Evolutionary conservation across 2,888 invertebrate genomes (phyloP).

Genomic region (Diaperis boleti): DNA sequence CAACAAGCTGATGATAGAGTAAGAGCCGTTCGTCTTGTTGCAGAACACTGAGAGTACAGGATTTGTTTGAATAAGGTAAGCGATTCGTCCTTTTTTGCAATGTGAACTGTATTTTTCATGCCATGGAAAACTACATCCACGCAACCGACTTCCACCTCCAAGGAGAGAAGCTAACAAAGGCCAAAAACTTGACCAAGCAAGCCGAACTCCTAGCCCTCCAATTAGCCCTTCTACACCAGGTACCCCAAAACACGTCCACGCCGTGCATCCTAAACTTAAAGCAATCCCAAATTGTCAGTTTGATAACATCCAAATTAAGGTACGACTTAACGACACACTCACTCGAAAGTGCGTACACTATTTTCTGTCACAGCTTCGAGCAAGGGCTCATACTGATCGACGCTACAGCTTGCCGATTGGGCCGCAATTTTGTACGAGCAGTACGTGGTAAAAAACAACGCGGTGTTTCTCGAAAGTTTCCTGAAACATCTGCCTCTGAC

Average conservation of each 20-base stretch:
- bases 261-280: constrained; percentile 60
- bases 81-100: too few species aligned
- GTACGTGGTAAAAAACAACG: constrained; percentile 68
- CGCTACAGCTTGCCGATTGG: constrained; percentile 77
- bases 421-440: constrained; percentile 70
- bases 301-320: constrained; percentile 59
- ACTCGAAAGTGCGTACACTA: too few species aligned
- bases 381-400: constrained; percentile 71
- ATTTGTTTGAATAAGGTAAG: constrained; percentile 61
- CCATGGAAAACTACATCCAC: constrained; percentile 69
- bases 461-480: constrained; percentile 69
- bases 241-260: constrained; percentile 52
- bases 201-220: constrained; percentile 72
- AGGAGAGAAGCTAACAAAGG: constrained; percentile 64
- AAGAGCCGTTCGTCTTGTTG: constrained; percentile 58
- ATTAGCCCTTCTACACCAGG: constrained; percentile 63
- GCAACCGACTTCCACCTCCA: constrained; percentile 71
- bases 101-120: constrained; percentile 51
- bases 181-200: constrained; percentile 68
- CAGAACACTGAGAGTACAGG: constrained; percentile 61
- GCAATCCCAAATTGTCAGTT: constrained; percentile 54
- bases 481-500: constrained; percentile 65
- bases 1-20: constrained; percentile 57
- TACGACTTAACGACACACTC: too few species aligned
- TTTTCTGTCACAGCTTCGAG: too few species aligned